Conservation (phyloP, 1,140 invertebrate species). For the Mercenaria mercenaria region DNA sequence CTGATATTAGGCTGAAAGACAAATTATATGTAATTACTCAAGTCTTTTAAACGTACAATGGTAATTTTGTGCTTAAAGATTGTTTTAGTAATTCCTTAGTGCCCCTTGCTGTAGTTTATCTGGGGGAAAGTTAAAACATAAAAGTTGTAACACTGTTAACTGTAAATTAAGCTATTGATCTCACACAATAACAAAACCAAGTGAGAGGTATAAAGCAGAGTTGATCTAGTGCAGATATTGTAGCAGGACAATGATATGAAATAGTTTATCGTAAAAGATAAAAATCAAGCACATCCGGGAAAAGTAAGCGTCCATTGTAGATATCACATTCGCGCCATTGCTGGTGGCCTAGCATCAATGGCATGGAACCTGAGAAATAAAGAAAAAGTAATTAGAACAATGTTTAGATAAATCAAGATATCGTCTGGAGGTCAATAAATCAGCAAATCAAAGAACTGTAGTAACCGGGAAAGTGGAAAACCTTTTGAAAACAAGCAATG, state of each 20-base stretch:
- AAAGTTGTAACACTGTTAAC: not conserved
- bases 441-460: not conserved
- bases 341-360: slow-evolving; percentile 1
- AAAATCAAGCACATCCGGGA: slow-evolving; percentile 1
- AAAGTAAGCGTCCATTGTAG: slow-evolving; percentile 4
- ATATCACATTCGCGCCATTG: slow-evolving; percentile 2
- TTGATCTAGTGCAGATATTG: not conserved
- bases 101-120: not conserved
- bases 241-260: not conserved
- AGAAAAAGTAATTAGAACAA: slow-evolving; percentile 10
- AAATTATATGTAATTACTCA: too few species aligned
- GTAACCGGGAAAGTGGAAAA: not conserved
- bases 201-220: not conserved
- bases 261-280: slow-evolving; percentile 34
- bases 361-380: not conserved
- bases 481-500: not conserved
- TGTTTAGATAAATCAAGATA: not conserved
- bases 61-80: too few species aligned
- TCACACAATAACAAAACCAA: not conserved
- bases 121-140: not conserved
- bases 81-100: not conserved
- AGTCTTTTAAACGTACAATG: too few species aligned
- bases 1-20: too few species aligned
- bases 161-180: not conserved
- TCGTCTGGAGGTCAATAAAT: not conserved